Evolutionary conservation across 2,113 vertebrate species (phyloP).

Genomic region (Megatriorchis doriae): DNA sequence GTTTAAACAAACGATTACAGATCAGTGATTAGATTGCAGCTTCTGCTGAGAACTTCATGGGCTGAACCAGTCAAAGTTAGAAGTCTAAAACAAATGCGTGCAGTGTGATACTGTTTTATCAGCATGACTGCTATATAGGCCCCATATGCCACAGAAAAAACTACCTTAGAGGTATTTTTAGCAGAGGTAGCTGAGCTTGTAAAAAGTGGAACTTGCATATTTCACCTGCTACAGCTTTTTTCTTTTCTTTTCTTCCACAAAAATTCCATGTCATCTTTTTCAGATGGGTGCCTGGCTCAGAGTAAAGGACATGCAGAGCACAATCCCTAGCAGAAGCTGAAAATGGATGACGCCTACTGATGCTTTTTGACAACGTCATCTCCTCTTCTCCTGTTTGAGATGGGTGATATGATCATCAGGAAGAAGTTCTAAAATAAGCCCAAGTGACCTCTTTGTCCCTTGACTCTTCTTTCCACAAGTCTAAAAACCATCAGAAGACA

Average conservation of each 20-base stretch:
- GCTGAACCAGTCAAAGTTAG: not conserved
- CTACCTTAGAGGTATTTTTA: not conserved
- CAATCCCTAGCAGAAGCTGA: slow-evolving; percentile 2
- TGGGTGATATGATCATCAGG: not conserved
- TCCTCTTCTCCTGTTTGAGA: not conserved
- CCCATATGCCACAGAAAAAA: not conserved
- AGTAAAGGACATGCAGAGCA: not conserved
- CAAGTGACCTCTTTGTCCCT: not conserved
- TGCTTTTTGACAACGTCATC: not conserved
- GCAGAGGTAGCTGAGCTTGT: not conserved
- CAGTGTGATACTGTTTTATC: not conserved
- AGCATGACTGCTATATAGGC: not conserved
- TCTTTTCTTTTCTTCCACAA: slow-evolving; percentile 36
- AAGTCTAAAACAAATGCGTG: not conserved
- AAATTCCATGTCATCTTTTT: slow-evolving; percentile 17
- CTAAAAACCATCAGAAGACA: slow-evolving; percentile 4
- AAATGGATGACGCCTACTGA: slow-evolving; percentile 20
- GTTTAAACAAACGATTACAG: not conserved
- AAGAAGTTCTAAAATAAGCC: not conserved
- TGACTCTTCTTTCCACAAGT: not conserved
- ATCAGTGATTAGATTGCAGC: not conserved
- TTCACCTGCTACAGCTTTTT: not conserved
- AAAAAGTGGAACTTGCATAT: not conserved
- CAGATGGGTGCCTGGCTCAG: not conserved
- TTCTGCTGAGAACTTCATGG: not conserved